Evolutionary conservation across 2,888 invertebrate species (phyloP).

Genomic region (Drosophila meridionalis): DNA sequence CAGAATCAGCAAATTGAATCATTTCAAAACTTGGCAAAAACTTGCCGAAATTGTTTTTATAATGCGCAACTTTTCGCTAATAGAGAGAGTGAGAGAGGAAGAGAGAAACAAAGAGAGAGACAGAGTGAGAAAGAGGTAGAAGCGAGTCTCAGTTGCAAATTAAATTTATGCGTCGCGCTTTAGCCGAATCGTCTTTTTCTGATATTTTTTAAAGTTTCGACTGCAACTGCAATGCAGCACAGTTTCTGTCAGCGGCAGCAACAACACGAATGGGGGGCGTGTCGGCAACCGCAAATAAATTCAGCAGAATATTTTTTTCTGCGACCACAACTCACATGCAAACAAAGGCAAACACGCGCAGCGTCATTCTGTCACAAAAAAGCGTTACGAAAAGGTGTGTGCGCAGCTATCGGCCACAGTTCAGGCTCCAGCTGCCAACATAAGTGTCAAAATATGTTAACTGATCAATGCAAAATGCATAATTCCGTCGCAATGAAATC

Average conservation of each 20-base stretch:
- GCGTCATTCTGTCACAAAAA: not conserved
- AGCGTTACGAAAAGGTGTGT: conserved; percentile 3
- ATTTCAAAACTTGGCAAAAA: conserved; percentile 67
- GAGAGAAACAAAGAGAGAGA: not conserved
- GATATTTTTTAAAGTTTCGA: conserved; percentile 35
- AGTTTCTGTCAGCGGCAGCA: conserved; percentile 33
- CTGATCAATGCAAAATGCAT: not conserved
- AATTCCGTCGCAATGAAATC: not conserved
- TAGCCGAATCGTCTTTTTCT: conserved; percentile 28
- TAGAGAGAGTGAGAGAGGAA: conserved; percentile 10
- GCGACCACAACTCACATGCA: conserved; percentile 29
- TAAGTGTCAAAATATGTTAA: not conserved
- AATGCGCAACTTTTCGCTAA: conserved; percentile 66
- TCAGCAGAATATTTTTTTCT: conserved; percentile 54
- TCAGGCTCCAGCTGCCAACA: not conserved
- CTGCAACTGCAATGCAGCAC: conserved; percentile 55
- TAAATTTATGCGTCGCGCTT: conserved; percentile 55
- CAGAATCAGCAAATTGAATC: conserved; percentile 66
- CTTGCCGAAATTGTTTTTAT: conserved; percentile 73
- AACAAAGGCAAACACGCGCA: conserved; percentile 10
- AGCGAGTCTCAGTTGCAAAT: conserved; percentile 49
- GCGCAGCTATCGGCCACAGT: not conserved
- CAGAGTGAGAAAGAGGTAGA: not conserved
- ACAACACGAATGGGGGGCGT: conserved; percentile 16
- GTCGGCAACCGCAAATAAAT: conserved; percentile 69